phyloP scores from a whole-genome alignment of 2,888 invertebrate species.

The Xestia sexstrigata region DNA sequence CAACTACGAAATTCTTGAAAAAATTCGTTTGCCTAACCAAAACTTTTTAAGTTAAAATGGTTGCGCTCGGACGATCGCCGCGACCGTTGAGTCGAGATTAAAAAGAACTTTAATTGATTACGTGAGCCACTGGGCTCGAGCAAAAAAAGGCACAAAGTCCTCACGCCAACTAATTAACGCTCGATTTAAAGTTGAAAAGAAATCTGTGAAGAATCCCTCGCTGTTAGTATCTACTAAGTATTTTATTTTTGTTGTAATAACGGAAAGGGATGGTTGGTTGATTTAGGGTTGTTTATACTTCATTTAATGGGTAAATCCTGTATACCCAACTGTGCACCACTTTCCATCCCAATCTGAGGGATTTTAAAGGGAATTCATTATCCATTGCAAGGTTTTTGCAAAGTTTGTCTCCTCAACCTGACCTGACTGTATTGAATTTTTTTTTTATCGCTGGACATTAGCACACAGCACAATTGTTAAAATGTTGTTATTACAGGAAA shows the following conservation, averaged over 20 bases:
- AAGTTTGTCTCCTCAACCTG: neutral
- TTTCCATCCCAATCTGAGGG: neutral
- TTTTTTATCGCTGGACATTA: too few species aligned
- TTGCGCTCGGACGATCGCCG: slow-evolving; percentile 52
- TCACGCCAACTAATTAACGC: slow-evolving; percentile 77
- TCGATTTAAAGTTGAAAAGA: slow-evolving; percentile 77
- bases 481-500: neutral
- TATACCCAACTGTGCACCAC: neutral
- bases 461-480: too few species aligned
- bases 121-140: slow-evolving; percentile 70
- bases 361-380: neutral
- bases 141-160: slow-evolving; percentile 71
- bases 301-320: neutral
- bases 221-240: slow-evolving; percentile 41
- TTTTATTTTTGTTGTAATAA: slow-evolving; percentile 54
- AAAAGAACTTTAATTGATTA: slow-evolving; percentile 79
- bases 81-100: slow-evolving; percentile 68
- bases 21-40: slow-evolving; percentile 38
- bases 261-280: slow-evolving; percentile 16
- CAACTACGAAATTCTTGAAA: slow-evolving; percentile 27
- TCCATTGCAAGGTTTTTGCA: neutral
- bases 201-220: slow-evolving; percentile 73
- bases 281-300: neutral
- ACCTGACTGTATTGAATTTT: neutral
- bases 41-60: slow-evolving; percentile 66